These are phyloP conservation scores for Drosophila silvestris DNA, from an alignment of 2,888 invertebrate genomes.

Conservation along the genomic window DNA sequence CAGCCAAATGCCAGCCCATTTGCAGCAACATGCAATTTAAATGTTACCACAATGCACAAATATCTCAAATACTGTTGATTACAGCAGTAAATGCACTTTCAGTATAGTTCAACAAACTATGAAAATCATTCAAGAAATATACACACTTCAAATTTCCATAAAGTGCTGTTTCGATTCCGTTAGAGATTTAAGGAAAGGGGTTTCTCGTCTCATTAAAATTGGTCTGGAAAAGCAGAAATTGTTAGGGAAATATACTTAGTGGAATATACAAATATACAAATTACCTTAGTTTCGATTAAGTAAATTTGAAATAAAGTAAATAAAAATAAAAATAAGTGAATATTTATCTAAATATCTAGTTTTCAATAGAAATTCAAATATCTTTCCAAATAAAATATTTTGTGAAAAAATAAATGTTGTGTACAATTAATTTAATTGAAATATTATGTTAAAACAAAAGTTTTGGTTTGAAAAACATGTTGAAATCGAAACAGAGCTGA, in stretches of 20 bases:
- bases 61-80: not conserved
- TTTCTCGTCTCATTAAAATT: not conserved
- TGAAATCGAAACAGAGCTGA: not conserved
- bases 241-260: not conserved
- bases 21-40: conserved; percentile 42
- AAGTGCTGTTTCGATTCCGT: not conserved
- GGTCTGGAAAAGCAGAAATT: not conserved
- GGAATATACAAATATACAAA: too few species aligned
- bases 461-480: not conserved
- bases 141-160: conserved; percentile 1
- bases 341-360: not conserved
- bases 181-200: accelerated
- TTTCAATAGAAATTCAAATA: not conserved
- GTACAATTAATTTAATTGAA: not conserved
- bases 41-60: not conserved
- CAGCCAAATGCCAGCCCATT: conserved; percentile 48
- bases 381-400: not conserved
- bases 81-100: not conserved
- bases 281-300: not conserved
- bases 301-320: not conserved
- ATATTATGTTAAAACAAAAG: not conserved
- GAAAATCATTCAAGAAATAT: conserved; percentile 17
- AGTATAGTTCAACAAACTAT: not conserved
- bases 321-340: not conserved
- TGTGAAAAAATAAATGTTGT: not conserved